phyloP scores from a whole-genome alignment of 2,797 vertebrate species.

The Morelia viridis region DNA sequence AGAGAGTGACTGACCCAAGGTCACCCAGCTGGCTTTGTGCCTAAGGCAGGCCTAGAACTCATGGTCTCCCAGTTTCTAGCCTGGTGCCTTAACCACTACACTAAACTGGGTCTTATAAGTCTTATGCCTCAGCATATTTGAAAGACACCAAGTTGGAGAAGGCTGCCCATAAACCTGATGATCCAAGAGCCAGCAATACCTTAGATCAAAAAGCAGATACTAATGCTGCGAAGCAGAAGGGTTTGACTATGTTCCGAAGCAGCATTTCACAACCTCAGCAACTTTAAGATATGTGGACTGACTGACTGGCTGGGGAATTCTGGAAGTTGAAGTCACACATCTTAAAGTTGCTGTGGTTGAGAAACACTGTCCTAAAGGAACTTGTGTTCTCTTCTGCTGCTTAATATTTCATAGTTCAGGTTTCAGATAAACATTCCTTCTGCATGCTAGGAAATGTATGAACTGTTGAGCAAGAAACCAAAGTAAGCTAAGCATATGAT shows the following conservation, averaged over 20 bases:
- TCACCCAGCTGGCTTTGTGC: too few species aligned
- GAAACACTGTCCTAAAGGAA: neutral
- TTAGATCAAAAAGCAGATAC: neutral
- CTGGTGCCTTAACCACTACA: neutral
- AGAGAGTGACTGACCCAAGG: neutral
- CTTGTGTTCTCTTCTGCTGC: neutral
- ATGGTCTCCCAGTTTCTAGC: too few species aligned
- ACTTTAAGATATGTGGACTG: neutral
- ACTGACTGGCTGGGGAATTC: neutral
- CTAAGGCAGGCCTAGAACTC: neutral
- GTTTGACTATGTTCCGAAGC: neutral
- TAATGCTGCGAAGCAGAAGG: neutral
- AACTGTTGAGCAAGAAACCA: neutral
- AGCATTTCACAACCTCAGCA: neutral
- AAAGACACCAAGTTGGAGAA: conserved; percentile 32
- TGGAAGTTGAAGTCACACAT: neutral
- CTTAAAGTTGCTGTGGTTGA: neutral
- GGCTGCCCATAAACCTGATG: neutral
- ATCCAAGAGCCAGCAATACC: conserved; percentile 3
- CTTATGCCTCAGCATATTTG: neutral
- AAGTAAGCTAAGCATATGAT: neutral
- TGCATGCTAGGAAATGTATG: neutral
- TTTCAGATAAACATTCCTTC: neutral
- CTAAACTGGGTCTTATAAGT: neutral
- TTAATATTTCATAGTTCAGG: neutral